A percentile compares a stretch with the other conserved stretches of the same genome.
phyloP scores from a whole-genome alignment of 2,113 vertebrate genomes.

The Microcebus murinus region DNA sequence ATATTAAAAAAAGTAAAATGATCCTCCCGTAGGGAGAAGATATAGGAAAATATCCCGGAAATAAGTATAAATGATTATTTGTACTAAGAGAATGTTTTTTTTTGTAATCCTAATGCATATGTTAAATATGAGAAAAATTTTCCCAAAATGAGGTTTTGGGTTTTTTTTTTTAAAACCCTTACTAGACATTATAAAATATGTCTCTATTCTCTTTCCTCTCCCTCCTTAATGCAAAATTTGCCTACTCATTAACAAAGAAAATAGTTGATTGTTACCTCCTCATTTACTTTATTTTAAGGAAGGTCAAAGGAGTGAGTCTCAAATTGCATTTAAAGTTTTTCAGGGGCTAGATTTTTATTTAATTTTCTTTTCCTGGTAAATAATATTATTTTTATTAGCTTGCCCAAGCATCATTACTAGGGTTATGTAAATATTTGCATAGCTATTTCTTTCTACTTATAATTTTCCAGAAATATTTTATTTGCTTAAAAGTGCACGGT shows the following conservation, averaged over 20 bases:
- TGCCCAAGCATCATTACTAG: constrained; percentile 51
- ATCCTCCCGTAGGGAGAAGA: constrained; percentile 43
- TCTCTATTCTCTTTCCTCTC: constrained; percentile 31
- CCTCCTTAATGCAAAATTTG: constrained; percentile 51
- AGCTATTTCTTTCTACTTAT: constrained; percentile 49
- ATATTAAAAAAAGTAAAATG: constrained; percentile 53
- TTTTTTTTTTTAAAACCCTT: background rate
- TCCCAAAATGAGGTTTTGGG: constrained; percentile 22
- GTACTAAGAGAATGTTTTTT: constrained; percentile 46
- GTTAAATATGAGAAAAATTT: constrained; percentile 56
- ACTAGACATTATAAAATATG: constrained; percentile 45
- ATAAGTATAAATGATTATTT: constrained; percentile 45
- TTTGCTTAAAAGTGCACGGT: constrained; percentile 61
- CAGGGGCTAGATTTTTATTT: constrained; percentile 64
- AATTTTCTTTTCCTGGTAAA: constrained; percentile 68
- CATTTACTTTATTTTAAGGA: constrained; percentile 74
- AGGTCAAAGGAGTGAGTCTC: constrained; percentile 62
- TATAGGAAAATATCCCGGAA: background rate
- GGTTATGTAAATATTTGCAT: constrained; percentile 50
- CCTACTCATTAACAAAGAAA: constrained; percentile 75
- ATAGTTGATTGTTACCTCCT: constrained; percentile 69
- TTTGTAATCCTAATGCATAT: constrained; percentile 53
- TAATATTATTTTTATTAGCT: constrained; percentile 66
- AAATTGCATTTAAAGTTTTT: constrained; percentile 70
- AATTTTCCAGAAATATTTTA: constrained; percentile 65